Conservation (phyloP, 2,113 vertebrate genomes). For the Petrocephalus microphthalmus region DNA sequence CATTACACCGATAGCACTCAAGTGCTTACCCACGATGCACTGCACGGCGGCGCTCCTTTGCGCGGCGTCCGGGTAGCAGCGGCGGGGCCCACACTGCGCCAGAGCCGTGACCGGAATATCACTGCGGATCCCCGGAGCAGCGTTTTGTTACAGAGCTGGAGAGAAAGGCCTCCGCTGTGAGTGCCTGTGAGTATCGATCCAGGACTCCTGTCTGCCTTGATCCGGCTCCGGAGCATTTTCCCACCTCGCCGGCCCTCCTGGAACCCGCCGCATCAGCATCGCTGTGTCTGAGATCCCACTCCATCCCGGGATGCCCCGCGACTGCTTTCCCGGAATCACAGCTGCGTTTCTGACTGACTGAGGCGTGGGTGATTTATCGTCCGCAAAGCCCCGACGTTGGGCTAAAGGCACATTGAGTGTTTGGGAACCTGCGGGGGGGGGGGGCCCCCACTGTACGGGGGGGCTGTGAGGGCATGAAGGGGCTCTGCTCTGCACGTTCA, state of each 20-base stretch:
- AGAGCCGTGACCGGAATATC: neutral
- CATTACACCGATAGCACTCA: neutral
- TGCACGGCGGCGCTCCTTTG: neutral
- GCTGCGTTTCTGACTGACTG: neutral
- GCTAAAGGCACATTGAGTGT: neutral
- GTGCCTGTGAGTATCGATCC: neutral
- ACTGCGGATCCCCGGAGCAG: neutral
- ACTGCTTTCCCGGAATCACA: neutral
- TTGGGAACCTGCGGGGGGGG: neutral
- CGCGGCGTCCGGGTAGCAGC: neutral
- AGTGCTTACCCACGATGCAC: neutral
- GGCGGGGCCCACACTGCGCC: neutral
- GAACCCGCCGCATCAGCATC: neutral
- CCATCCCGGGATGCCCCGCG: neutral
- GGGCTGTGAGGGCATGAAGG: neutral
- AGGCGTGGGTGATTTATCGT: neutral
- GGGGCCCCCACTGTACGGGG: neutral
- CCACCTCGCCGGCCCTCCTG: neutral
- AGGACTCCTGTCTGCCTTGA: constrained; percentile 11
- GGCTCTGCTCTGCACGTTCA: neutral
- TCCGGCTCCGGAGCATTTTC: neutral
- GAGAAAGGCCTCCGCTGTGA: neutral
- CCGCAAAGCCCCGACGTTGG: neutral
- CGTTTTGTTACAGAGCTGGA: neutral
- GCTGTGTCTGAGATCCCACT: neutral